Percentiles rank a stretch among this genome's conserved stretches.
phyloP scores from a whole-genome alignment of 2,888 invertebrate species.

The Anticlea derivata region DNA sequence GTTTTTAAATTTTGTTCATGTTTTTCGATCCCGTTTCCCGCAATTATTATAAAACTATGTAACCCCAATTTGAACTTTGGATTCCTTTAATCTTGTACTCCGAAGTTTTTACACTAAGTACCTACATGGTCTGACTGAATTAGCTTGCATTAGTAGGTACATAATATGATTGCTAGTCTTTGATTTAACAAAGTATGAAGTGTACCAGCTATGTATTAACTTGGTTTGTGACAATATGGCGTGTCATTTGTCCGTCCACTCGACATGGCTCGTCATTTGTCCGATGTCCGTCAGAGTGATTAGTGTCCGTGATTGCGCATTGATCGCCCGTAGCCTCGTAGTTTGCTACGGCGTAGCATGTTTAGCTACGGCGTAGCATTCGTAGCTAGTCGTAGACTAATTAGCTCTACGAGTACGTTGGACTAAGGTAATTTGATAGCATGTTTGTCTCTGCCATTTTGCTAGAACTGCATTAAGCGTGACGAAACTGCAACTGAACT shows the following conservation, averaged over 20 bases:
- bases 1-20: too few relatives aligned
- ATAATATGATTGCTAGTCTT: too few relatives aligned
- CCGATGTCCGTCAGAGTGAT: slow-evolving; percentile 59
- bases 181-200: not conserved
- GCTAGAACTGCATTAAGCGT: too few relatives aligned
- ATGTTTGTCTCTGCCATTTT: too few relatives aligned
- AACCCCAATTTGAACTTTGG: too few relatives aligned
- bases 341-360: slow-evolving; percentile 10
- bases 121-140: too few relatives aligned
- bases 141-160: too few relatives aligned
- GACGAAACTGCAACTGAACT: too few relatives aligned
- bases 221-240: not conserved
- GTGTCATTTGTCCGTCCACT: slow-evolving; percentile 31
- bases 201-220: slow-evolving; percentile 12
- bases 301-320: slow-evolving; percentile 66
- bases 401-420: slow-evolving; percentile 18
- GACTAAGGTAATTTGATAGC: not conserved
- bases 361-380: slow-evolving; percentile 5
- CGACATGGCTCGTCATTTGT: slow-evolving; percentile 52
- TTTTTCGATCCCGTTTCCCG: too few relatives aligned
- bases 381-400: slow-evolving; percentile 29
- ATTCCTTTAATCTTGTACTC: too few relatives aligned
- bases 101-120: too few relatives aligned
- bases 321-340: slow-evolving; percentile 47
- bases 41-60: too few relatives aligned